phyloP scores from a whole-genome alignment of 2,113 vertebrate genomes.

The Sceloporus tristichus region DNA sequence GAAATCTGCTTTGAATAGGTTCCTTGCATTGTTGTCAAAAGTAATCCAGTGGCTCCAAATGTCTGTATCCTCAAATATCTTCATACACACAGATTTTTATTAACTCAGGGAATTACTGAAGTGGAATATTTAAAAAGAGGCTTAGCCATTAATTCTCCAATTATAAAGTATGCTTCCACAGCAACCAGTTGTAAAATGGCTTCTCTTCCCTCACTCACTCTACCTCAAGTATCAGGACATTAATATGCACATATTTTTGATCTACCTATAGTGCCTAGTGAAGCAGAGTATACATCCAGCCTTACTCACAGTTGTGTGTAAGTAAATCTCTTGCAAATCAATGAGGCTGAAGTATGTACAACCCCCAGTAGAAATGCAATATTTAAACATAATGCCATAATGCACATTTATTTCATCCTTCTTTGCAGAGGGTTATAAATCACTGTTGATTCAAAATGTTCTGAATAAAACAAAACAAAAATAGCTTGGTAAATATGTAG shows the following conservation, averaged over 20 bases:
- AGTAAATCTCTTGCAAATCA: constrained; percentile 24
- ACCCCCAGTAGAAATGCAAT: too few relatives aligned
- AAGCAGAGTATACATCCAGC: constrained; percentile 59
- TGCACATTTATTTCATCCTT: background rate
- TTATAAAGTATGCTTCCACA: constrained; percentile 72
- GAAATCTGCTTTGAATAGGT: constrained; percentile 84
- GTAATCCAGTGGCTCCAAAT: constrained; percentile 82
- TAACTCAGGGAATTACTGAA: constrained; percentile 78
- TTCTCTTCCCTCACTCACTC: constrained; percentile 49
- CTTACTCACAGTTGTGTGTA: constrained; percentile 3
- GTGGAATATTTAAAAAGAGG: constrained; percentile 75
- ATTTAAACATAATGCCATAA: background rate
- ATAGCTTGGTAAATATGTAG: background rate
- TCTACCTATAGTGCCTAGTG: constrained; percentile 55
- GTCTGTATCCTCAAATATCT: constrained; percentile 82
- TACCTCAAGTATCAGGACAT: background rate
- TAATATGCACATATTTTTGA: constrained; percentile 55
- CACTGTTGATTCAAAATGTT: constrained; percentile 42
- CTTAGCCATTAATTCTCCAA: constrained; percentile 79
- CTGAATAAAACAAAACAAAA: background rate
- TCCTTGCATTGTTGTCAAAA: constrained; percentile 84
- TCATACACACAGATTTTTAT: constrained; percentile 73
- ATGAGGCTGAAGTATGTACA: background rate
- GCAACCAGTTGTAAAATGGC: constrained; percentile 55
- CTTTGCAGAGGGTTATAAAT: constrained; percentile 36